Conservation (phyloP, 2,797 vertebrate species). For the Botia kubotai region DNA sequence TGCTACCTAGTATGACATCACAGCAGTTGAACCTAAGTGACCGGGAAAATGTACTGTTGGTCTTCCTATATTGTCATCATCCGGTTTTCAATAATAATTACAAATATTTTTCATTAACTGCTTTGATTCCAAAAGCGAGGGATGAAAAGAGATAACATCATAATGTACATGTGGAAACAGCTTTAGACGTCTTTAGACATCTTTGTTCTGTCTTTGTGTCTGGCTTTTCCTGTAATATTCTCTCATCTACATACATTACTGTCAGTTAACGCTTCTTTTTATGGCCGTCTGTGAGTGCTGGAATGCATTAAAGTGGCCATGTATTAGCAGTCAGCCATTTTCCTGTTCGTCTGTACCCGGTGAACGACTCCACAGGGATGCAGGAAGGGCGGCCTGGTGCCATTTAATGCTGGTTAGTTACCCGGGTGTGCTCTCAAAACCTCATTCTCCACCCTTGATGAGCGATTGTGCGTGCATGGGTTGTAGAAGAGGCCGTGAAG, state of each 20-base stretch:
- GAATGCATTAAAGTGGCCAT: slow-evolving; percentile 5
- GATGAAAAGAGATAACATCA: no score
- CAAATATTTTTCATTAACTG: background rate
- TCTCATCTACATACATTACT: slow-evolving; percentile 24
- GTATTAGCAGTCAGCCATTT: slow-evolving; percentile 18
- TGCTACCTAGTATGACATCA: no score
- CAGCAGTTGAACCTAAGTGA: no score
- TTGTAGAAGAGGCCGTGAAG: slow-evolving; percentile 27
- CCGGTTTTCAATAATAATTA: background rate
- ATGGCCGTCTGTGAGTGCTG: slow-evolving; percentile 1
- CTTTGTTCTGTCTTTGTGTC: no score
- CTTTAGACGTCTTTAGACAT: no score
- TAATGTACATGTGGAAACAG: no score
- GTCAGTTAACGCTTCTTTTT: slow-evolving; percentile 15
- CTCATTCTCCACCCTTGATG: slow-evolving; percentile 29
- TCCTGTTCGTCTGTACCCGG: background rate
- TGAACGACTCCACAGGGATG: slow-evolving; percentile 15
- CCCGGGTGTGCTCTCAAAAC: slow-evolving; percentile 5
- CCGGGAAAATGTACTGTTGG: no score
- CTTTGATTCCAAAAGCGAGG: background rate
- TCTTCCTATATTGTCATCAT: background rate
- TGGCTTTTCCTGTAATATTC: background rate
- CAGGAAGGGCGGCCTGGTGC: background rate
- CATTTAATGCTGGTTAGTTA: slow-evolving; percentile 27
- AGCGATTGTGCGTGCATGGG: slow-evolving; percentile 10